A percentile compares a stretch with the other conserved stretches of the same genome.
Evolutionary conservation across 2,797 vertebrate genomes (phyloP).

Genomic region (Gadopsis marmoratus): DNA sequence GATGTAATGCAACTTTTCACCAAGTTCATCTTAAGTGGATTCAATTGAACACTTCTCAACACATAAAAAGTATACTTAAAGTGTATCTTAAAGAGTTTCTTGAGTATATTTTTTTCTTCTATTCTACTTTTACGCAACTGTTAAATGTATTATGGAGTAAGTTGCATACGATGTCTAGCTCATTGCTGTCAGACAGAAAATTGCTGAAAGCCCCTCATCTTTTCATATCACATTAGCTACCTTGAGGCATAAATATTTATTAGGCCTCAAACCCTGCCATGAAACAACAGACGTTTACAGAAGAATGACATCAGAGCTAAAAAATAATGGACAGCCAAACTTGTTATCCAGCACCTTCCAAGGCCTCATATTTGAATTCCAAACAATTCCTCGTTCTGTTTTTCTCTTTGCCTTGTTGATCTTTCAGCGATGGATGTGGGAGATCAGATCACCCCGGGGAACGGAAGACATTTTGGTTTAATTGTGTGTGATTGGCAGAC

Average conservation of each 20-base stretch:
- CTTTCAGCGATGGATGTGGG: slow-evolving; percentile 37
- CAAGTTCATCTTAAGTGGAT: slow-evolving; percentile 6
- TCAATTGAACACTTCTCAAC: background rate
- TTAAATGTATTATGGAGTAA: background rate
- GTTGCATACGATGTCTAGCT: background rate
- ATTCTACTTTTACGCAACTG: background rate
- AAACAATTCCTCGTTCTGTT: slow-evolving; percentile 35
- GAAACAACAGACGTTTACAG: slow-evolving; percentile 33
- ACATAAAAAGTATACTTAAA: background rate
- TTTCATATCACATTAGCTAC: slow-evolving; percentile 42
- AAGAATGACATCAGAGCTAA: slow-evolving; percentile 35
- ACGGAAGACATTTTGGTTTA: slow-evolving; percentile 51
- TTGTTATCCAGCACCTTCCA: slow-evolving; percentile 44
- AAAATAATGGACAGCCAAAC: slow-evolving; percentile 34
- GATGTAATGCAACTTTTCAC: background rate
- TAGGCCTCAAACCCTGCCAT: slow-evolving; percentile 20
- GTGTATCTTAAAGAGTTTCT: background rate
- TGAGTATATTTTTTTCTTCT: background rate
- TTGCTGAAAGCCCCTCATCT: slow-evolving; percentile 16
- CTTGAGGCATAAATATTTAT: slow-evolving; percentile 57
- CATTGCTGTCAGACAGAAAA: background rate
- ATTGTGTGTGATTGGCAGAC: slow-evolving; percentile 61
- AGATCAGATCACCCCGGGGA: slow-evolving; percentile 37
- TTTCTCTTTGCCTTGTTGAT: slow-evolving; percentile 48
- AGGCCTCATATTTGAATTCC: slow-evolving; percentile 41